Evolutionary conservation across 2,113 vertebrate species (phyloP), one percentile per base, ranked within the genome.

Genomic region (Bos javanicus): DNA sequence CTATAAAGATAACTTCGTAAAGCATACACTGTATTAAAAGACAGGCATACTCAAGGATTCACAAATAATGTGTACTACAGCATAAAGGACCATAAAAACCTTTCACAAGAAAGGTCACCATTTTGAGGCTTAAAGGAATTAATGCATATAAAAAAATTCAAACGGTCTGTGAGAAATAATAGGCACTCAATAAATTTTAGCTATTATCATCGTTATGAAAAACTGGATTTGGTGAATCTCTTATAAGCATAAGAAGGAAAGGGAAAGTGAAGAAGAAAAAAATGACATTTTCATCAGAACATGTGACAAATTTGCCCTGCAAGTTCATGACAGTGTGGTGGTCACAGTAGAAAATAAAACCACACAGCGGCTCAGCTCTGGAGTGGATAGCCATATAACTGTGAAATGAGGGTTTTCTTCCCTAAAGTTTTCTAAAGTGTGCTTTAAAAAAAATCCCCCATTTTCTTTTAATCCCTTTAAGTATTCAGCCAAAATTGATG

Each of bases 391-490:
- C n/a, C 23, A 3, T 89, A 14, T 48, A 52, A 84, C 16, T 91
- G 3, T 67, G n/a, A 60, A 90, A 54, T 52, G 30, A 54, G 3
- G 1, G 8, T 26, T 92, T 88, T 91, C 13, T n/a, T 82, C 25
- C 4, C 46, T 71, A 82, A 13, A 74, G 33, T 90, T 57, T 94
- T 54, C 36, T 80, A 25, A 96, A 96, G 82, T 59, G 12, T 57
- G 3, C 81, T 91, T 82, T 85, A 36, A n/a, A 92, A 94, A 90
- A 95, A 62, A 71, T 33, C 36, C 30, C 6, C 1, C 30, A 78
- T 81, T 81, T 96, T 94, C 23, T 89, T 92, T 92, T 60, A 92
- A 57, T 87, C 11, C 39, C 23, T 95, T 62, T 90, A 93, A 87
- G 9, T 74, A 62, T 67, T 90, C 13, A 87, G 12, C 7, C n/a